Base-by-base conservation (phyloP, 2,888 invertebrate species). In the Antheraea assamensis region DNA sequence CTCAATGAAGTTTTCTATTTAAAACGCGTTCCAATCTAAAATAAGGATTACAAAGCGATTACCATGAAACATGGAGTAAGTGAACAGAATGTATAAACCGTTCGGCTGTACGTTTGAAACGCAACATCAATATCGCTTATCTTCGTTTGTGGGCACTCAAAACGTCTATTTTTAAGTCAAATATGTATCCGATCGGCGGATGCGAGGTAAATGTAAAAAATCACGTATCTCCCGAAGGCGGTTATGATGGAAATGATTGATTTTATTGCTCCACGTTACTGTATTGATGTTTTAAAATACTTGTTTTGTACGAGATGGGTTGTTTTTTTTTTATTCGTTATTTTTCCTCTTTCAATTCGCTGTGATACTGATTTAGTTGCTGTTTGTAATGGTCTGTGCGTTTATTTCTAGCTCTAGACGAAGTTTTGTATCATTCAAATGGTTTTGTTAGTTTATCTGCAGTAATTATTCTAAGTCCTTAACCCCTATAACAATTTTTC, bases 81-180 rank as follows among this genome's bases (percentile, higher is more conserved):
- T 68, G 35, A 35, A 68, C 35, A 68, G 68, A 35, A 68, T 35
- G 68, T 68, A 68, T 68, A 68, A 68, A 68, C 68, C 68, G 68
- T 35, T 35, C 68, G 68, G 21, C 68, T 68, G 68, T 35, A 35
- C 68, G 68, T 68, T n/a, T 68, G 3, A 68, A 68, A 68, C 68
- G 27, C 1, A 85, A 79, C 87, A 90, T 92, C 88, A 90, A 90
- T 91, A 90, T 90, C 90, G 91, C 91, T 92, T 92, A 93, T 92
- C 92, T 90, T 83, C 75, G 80, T 80, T 78, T 80, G 80, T 27
- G 81, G 88, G 89, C 92, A 93, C 93, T 93, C 92, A 92, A 92
- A 93, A 92, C 82, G 82, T 92, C 93, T 93, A 93, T 93, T 93
- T 93, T 92, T 92, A 92, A 91, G 89, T 88, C 82, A 90, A 92